Percentiles rank a stretch among this genome's conserved stretches.
Evolutionary conservation across 1,140 invertebrate species (phyloP).

Genomic region (Lepidotrigona ventralis): DNA sequence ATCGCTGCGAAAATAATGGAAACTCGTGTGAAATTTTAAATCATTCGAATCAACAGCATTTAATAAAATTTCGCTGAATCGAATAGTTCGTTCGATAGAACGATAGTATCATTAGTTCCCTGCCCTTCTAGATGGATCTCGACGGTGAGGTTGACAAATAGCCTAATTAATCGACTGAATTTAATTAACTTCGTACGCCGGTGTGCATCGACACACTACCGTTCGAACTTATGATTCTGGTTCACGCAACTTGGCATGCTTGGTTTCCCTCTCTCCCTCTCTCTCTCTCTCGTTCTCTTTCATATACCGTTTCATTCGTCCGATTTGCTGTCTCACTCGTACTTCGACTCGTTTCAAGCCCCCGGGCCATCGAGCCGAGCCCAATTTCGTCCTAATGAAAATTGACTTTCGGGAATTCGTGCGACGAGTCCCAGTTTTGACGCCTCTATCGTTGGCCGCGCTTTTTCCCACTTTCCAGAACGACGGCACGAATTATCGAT

Average conservation of each 20-base stretch:
- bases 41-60: neutral
- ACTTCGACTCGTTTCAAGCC: slow-evolving; percentile 37
- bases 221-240: slow-evolving; percentile 72
- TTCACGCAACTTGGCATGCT: slow-evolving; percentile 75
- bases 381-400: slow-evolving; percentile 67
- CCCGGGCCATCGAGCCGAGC: slow-evolving; percentile 52
- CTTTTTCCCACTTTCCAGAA: slow-evolving; percentile 2
- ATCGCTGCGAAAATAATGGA: neutral
- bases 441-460: neutral
- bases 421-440: slow-evolving; percentile 42
- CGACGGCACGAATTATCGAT: slow-evolving; percentile 16
- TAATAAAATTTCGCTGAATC: neutral
- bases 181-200: slow-evolving; percentile 70
- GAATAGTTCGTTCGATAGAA: slow-evolving; percentile 7
- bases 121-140: slow-evolving; percentile 37
- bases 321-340: neutral
- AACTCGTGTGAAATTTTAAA: neutral
- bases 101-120: slow-evolving; percentile 15
- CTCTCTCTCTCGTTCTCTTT: too few relatives aligned
- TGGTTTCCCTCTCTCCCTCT: slow-evolving; percentile 10
- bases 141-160: slow-evolving; percentile 70
- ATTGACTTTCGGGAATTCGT: slow-evolving; percentile 68
- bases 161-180: slow-evolving; percentile 75
- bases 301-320: slow-evolving; percentile 40
- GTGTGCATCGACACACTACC: slow-evolving; percentile 30